A percentile compares a stretch with the other conserved stretches of the same genome.
Conservation (phyloP, 2,113 vertebrate species). For the Tetraodon nigroviridis region DNA sequence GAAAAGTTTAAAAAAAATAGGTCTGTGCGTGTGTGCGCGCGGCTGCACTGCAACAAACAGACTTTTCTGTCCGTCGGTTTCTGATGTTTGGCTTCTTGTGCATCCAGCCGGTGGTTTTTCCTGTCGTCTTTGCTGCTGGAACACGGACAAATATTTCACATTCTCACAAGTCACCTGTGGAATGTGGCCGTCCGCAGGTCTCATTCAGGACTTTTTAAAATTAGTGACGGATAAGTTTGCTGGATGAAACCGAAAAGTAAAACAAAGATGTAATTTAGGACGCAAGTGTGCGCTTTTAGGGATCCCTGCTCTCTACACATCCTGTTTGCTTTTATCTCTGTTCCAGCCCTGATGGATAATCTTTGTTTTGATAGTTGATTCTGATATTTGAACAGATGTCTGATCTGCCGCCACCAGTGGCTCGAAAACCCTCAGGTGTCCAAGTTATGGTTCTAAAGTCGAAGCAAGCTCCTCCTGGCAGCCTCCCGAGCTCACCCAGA, state of each 20-base stretch:
- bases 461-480: constrained; percentile 4
- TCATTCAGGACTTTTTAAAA: neutral
- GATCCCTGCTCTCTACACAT: no score
- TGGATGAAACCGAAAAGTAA: neutral
- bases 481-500: neutral
- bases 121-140: constrained; percentile 28
- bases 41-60: neutral
- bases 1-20: neutral
- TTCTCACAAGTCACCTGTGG: constrained; percentile 23
- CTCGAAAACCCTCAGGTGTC: constrained; percentile 43
- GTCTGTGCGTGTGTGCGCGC: neutral
- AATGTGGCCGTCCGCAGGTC: constrained; percentile 6
- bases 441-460: constrained; percentile 34
- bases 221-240: neutral
- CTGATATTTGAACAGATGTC: constrained; percentile 50
- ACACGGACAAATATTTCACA: constrained; percentile 16
- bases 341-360: no score
- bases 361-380: neutral
- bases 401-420: constrained; percentile 15
- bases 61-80: neutral
- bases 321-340: no score
- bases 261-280: no score
- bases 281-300: no score
- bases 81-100: neutral
- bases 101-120: constrained; percentile 49